Conservation (phyloP, 2,797 vertebrate genomes). For the Nyctibius grandis region DNA sequence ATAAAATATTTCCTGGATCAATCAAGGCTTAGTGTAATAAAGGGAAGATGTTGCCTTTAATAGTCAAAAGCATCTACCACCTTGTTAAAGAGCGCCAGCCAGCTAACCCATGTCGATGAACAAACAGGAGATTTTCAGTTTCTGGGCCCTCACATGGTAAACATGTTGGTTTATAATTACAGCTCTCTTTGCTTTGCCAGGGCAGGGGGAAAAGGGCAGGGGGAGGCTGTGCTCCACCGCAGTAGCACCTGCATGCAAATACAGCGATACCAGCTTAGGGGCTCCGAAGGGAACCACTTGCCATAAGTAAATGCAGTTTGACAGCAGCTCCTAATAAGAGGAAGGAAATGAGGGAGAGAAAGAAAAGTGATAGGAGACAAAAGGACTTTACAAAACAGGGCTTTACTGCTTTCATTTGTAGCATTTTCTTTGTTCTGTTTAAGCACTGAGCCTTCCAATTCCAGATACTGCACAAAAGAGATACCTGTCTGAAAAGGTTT, state of each 20-base stretch:
- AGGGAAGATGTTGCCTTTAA: background rate
- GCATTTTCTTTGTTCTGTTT: slow-evolving; percentile 43
- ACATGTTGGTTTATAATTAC: background rate
- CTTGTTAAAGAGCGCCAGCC: background rate
- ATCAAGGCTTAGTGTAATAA: background rate
- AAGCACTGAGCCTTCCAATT: slow-evolving; percentile 48
- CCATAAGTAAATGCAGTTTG: slow-evolving; percentile 32
- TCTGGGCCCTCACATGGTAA: background rate
- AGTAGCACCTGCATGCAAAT: slow-evolving; percentile 58
- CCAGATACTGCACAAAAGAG: slow-evolving; percentile 26
- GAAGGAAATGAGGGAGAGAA: slow-evolving; percentile 50
- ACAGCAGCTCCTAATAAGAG: slow-evolving; percentile 32
- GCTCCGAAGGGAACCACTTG: slow-evolving; percentile 19
- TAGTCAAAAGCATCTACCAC: background rate
- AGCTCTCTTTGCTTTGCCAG: background rate
- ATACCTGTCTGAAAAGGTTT: slow-evolving; percentile 56
- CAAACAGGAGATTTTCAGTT: background rate
- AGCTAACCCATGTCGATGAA: background rate
- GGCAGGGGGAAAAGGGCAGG: background rate
- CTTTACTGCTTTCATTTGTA: slow-evolving; percentile 59
- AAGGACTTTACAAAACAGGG: slow-evolving; percentile 48
- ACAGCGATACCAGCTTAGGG: background rate
- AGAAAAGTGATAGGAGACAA: slow-evolving; percentile 57
- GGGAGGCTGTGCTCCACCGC: background rate
- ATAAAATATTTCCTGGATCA: background rate